These are phyloP conservation scores for Labroides dimidiatus DNA, from an alignment of 2,797 vertebrate genomes.

Conservation along the genomic window DNA sequence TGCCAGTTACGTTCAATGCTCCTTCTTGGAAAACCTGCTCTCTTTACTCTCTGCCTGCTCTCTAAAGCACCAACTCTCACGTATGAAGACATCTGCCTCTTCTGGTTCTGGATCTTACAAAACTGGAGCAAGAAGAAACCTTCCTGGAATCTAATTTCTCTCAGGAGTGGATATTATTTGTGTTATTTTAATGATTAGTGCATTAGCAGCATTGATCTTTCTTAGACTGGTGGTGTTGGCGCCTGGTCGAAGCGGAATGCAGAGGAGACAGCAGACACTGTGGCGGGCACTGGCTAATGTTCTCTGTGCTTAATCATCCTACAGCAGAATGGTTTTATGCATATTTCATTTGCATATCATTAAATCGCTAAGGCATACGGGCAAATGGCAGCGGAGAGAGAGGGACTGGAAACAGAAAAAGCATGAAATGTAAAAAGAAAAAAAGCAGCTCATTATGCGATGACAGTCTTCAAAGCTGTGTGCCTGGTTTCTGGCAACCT, in stretches of 20 bases:
- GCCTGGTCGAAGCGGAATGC: conserved; percentile 80
- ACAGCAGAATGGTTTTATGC: conserved; percentile 99
- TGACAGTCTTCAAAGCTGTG: conserved; percentile 84
- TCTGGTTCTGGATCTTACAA: conserved; percentile 86
- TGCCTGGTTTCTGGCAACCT: conserved; percentile 77
- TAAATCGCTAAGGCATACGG: conserved; percentile 88
- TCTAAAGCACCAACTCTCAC: conserved; percentile 77
- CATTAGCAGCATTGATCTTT: conserved; percentile 80
- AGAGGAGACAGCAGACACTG: conserved; percentile 84
- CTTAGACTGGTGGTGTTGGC: conserved; percentile 76
- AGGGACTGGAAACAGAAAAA: conserved; percentile 81
- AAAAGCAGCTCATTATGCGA: conserved; percentile 83
- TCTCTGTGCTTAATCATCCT: conserved; percentile 99
- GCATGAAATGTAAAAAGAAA: conserved; percentile 74
- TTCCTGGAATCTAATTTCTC: conserved; percentile 83
- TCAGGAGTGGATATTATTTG: conserved; percentile 82
- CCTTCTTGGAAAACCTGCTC: conserved; percentile 80
- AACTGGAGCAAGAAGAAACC: conserved; percentile 74
- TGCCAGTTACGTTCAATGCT: conserved; percentile 83
- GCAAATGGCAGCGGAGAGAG: conserved; percentile 82
- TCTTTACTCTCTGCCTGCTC: conserved; percentile 79
- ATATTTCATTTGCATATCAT: conserved; percentile 99
- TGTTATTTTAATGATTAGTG: conserved; percentile 81
- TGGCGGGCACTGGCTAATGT: conserved; percentile 90
- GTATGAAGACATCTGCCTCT: conserved; percentile 80